phyloP scores from a whole-genome alignment of 2,113 vertebrate species.

The Neolamprologus sp. region DNA sequence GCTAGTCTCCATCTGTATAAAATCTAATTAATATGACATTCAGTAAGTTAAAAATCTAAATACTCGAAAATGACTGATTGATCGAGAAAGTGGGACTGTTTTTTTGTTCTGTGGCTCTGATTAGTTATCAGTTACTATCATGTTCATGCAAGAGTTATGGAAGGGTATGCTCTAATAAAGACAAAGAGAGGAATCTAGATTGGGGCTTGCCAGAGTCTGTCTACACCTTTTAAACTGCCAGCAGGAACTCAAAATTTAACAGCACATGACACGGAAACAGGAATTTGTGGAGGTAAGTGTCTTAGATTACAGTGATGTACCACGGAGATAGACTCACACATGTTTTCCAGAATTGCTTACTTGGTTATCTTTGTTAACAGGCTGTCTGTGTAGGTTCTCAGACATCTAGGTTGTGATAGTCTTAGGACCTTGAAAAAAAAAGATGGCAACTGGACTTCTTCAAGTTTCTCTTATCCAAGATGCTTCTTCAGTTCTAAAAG shows the following conservation, averaged over 20 bases:
- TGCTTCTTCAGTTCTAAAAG: not conserved
- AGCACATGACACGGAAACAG: not conserved
- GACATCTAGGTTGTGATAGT: not conserved
- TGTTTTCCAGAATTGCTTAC: not conserved
- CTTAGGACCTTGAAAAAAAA: not conserved
- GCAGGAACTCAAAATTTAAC: not conserved
- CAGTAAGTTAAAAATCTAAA: not conserved
- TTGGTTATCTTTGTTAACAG: not conserved
- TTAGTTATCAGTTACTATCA: not conserved
- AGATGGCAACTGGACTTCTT: not conserved
- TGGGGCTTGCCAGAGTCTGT: not conserved
- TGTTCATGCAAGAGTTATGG: not conserved
- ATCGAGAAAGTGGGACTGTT: not conserved
- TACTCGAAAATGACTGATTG: not conserved
- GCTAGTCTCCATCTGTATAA: rapidly evolving
- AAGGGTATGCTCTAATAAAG: not conserved
- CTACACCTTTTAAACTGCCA: not conserved
- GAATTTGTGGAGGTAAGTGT: not conserved
- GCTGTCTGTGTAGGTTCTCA: not conserved
- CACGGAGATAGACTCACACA: not conserved
- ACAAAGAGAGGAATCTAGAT: not conserved
- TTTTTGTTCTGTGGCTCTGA: not conserved
- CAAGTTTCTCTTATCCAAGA: not conserved
- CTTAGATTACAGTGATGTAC: not conserved
- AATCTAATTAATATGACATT: not conserved